A percentile compares a stretch with the other conserved stretches of the same genome.
Conservation (phyloP, 2,797 vertebrate species). For the Myotis myotis region DNA sequence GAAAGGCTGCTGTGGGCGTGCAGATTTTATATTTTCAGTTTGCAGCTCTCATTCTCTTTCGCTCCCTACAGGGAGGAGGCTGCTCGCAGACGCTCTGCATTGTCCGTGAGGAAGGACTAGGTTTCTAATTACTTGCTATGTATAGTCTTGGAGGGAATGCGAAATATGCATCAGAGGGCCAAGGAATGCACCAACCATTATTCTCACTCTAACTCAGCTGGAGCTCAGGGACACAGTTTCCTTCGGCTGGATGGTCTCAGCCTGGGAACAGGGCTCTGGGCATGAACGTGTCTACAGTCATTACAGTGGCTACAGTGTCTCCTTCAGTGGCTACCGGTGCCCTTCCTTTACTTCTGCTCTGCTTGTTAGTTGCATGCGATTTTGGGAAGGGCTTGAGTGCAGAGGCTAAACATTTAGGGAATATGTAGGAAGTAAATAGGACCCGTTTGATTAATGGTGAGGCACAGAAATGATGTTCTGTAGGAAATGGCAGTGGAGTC, state of each 20-base stretch:
- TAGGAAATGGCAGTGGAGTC: background rate
- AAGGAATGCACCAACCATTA: background rate
- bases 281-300: background rate
- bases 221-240: fast-evolving
- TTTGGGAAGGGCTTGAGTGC: background rate
- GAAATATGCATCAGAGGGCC: background rate
- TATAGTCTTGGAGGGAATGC: slow-evolving; percentile 7
- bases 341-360: background rate
- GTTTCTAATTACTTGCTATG: slow-evolving; percentile 43
- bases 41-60: background rate
- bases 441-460: background rate
- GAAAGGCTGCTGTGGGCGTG: background rate
- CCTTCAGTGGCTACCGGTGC: background rate
- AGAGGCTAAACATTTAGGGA: background rate
- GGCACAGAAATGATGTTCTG: background rate
- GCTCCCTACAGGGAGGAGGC: background rate
- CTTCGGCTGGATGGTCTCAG: background rate
- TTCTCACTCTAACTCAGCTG: background rate
- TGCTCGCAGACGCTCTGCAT: background rate
- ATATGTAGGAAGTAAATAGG: background rate
- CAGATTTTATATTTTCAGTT: background rate
- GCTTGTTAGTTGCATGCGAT: background rate
- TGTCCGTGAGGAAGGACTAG: background rate
- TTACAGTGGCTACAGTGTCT: background rate
- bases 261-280: background rate